These are phyloP conservation scores for Mythimna ferrago DNA, from an alignment of 2,888 invertebrate species.

Conservation along the genomic window DNA sequence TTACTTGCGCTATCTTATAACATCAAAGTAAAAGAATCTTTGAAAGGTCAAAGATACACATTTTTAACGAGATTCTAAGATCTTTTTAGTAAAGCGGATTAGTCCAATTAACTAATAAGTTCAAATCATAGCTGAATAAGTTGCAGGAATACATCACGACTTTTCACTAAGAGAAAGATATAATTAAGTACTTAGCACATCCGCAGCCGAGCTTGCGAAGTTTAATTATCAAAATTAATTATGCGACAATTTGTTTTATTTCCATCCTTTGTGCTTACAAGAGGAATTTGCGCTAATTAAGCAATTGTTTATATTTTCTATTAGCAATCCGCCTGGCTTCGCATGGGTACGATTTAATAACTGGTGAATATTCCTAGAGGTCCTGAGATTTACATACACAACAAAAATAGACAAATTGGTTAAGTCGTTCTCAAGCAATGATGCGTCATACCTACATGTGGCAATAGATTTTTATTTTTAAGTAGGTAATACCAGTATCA, in stretches of 20 bases:
- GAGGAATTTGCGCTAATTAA: background rate
- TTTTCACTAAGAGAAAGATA: background rate
- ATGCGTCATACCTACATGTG: too few relatives aligned
- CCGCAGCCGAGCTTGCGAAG: conserved; percentile 22
- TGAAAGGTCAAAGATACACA: background rate
- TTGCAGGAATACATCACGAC: conserved; percentile 31
- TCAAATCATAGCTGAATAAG: conserved; percentile 36
- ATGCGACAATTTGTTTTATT: background rate
- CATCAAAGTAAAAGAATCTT: conserved; percentile 7
- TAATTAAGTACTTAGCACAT: conserved; percentile 16
- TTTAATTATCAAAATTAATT: conserved; percentile 14
- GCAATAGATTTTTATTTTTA: too few relatives aligned
- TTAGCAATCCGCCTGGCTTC: too few relatives aligned
- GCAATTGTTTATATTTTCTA: background rate
- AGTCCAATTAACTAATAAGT: conserved; percentile 36
- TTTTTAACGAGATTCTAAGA: conserved; percentile 1
- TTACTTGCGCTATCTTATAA: background rate
- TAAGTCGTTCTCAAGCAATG: too few relatives aligned
- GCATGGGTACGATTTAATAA: too few relatives aligned
- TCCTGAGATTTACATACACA: too few relatives aligned
- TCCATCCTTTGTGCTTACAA: background rate
- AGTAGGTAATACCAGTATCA: too few relatives aligned
- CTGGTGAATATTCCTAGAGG: too few relatives aligned
- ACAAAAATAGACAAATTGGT: too few relatives aligned
- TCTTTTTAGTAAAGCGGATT: conserved; percentile 25